Evolutionary conservation across 2,888 invertebrate species (phyloP).

Genomic region (Geotrupes spiniger): DNA sequence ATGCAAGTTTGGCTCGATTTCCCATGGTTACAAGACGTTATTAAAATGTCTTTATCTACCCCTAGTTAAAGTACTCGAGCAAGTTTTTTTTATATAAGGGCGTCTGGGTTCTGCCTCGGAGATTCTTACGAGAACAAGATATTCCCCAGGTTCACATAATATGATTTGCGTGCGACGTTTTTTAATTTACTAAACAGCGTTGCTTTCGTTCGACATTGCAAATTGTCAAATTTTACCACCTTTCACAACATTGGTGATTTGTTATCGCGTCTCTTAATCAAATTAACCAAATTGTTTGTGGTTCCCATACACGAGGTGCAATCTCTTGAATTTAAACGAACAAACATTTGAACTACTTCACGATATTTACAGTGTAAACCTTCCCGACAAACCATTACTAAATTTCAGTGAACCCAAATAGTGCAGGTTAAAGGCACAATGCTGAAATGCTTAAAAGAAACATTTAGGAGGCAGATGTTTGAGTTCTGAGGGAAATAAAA

Average conservation of each 20-base stretch:
- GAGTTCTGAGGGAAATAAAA: constrained; percentile 10
- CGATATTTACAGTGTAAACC: background rate
- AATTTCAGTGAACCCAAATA: background rate
- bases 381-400: background rate
- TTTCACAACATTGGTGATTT: too few relatives aligned
- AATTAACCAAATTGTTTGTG: background rate
- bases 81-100: background rate
- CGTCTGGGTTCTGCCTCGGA: constrained; percentile 9
- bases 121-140: background rate
- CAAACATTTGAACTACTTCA: constrained; percentile 10
- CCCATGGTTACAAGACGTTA: constrained; percentile 20
- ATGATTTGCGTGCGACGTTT: too few relatives aligned
- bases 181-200: too few relatives aligned
- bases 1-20: constrained; percentile 8
- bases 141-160: constrained; percentile 1
- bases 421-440: background rate
- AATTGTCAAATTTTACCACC: too few relatives aligned
- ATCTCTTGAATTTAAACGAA: constrained; percentile 1
- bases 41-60: constrained; percentile 22
- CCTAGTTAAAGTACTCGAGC: background rate
- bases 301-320: background rate
- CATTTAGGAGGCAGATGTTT: constrained; percentile 3
- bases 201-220: too few relatives aligned
- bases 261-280: too few relatives aligned
- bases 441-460: constrained; percentile 1